Evolutionary conservation across 2,888 invertebrate genomes (phyloP).

Genomic region (Byasa hedistus): DNA sequence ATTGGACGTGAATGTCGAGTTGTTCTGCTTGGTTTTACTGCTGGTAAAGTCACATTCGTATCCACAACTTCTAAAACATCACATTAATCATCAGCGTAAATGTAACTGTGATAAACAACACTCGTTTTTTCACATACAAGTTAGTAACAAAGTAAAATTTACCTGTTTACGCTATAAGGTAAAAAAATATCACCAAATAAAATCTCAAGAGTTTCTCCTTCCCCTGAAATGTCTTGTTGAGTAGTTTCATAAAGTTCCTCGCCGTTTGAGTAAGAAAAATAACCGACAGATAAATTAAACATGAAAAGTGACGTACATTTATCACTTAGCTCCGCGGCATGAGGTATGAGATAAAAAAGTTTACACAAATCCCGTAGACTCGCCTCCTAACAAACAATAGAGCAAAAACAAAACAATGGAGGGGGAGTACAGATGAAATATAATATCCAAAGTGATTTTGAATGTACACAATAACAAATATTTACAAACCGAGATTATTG

Average conservation of each 20-base stretch:
- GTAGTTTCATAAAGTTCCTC: conserved; percentile 33
- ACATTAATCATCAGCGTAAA: too few species aligned
- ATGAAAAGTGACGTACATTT: conserved; percentile 41
- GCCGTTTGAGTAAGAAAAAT: conserved; percentile 47
- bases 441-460: conserved; percentile 9
- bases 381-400: conserved; percentile 22
- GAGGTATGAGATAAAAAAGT: conserved; percentile 29
- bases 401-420: conserved; percentile 10
- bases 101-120: too few species aligned
- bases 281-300: conserved; percentile 49
- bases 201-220: conserved; percentile 5
- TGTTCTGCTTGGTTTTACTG: too few species aligned
- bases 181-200: conserved; percentile 12
- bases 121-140: too few species aligned
- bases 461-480: conserved; percentile 1
- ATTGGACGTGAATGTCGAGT: too few species aligned
- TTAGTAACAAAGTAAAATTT: neutral
- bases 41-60: too few species aligned
- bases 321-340: conserved; percentile 31
- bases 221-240: conserved; percentile 37
- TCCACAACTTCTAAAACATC: too few species aligned
- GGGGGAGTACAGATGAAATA: conserved; percentile 2
- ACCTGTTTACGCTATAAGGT: neutral
- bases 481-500: conserved; percentile 7
- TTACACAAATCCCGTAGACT: conserved; percentile 23